phyloP scores from a whole-genome alignment of 2,888 invertebrate species.

The Acrobasis repandana region DNA sequence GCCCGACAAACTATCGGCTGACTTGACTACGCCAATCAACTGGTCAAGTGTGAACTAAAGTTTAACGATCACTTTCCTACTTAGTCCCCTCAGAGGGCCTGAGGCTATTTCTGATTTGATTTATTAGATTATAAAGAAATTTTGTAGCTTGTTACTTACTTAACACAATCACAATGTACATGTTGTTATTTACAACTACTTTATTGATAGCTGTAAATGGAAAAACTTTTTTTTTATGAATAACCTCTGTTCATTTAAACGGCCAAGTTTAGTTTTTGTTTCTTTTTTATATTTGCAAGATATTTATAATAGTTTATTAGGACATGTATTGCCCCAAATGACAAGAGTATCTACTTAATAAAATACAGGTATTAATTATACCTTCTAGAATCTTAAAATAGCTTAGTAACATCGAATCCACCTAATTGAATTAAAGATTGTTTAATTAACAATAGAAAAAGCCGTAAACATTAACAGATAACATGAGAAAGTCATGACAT shows the following conservation, averaged over 20 bases:
- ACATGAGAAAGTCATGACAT: too few relatives aligned
- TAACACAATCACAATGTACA: neutral
- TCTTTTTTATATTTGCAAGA: too few relatives aligned
- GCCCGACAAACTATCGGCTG: neutral
- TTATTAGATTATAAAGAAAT: neutral
- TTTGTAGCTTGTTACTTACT: slow-evolving; percentile 1
- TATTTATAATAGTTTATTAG: too few relatives aligned
- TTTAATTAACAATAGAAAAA: too few relatives aligned
- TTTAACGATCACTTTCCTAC: slow-evolving; percentile 1
- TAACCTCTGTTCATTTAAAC: neutral
- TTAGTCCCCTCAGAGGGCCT: neutral
- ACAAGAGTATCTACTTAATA: too few relatives aligned
- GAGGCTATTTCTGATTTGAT: neutral
- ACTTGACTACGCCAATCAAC: neutral
- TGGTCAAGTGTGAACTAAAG: neutral
- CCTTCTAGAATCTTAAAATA: too few relatives aligned
- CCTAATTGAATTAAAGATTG: too few relatives aligned
- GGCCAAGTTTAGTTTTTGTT: neutral
- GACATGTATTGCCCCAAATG: too few relatives aligned
- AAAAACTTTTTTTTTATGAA: neutral
- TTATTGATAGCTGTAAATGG: neutral
- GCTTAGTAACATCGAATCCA: too few relatives aligned
- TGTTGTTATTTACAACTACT: neutral
- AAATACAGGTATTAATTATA: too few relatives aligned
- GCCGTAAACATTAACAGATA: too few relatives aligned